Base-by-base conservation (phyloP, 2,888 invertebrate genomes). In the Oxytorus armatus region DNA sequence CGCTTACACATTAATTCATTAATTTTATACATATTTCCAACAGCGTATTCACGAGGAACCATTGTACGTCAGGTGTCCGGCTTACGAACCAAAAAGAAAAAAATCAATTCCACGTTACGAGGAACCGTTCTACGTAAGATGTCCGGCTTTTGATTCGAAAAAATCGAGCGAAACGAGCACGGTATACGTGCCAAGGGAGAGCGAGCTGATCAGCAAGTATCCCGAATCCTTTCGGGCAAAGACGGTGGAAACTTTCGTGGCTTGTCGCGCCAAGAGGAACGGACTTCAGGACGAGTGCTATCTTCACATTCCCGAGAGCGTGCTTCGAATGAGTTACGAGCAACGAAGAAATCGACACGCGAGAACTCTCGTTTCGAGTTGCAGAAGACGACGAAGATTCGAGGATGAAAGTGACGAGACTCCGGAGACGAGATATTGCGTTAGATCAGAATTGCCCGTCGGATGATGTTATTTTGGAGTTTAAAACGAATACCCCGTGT, bases 251-350 rank as follows among this genome's bases (percentile, higher is more conserved):
- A 86, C 65, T 23, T 87, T 84, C 63, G 79, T 82, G 21, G 55
- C 74, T 0, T 87, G 87, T 63, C 77, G 86, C 0, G 73, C 78
- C 14, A 88, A 84, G 77, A 86, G 85, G 25, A 86, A 88, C 33
- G 89, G 88, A 5, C 83, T 88, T 63, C 88, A 88, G 70, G 88
- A 88, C 44, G 81, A 86, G 57, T 88, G 86, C 53, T 66, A 53
- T 16, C 69, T 83, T 39, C 80, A 77, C 8, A 51, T 87, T n/a
- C 82, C 57, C 84, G 11, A 79, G 59, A 14, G 21, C 57, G 82
- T 82, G 25, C 25, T 85, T 4, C 82, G 18, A 83, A 82, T 53
- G 68, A 81, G 65, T 72, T 77, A 78, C 77, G 80, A 79, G 61
- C 69, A 66, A 11, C 59, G 77, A 59, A 69, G 51, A 47, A 72